Evolutionary conservation across 23 tunicate genomes (phyloP).

Genomic region (Trididemnum clinides): DNA sequence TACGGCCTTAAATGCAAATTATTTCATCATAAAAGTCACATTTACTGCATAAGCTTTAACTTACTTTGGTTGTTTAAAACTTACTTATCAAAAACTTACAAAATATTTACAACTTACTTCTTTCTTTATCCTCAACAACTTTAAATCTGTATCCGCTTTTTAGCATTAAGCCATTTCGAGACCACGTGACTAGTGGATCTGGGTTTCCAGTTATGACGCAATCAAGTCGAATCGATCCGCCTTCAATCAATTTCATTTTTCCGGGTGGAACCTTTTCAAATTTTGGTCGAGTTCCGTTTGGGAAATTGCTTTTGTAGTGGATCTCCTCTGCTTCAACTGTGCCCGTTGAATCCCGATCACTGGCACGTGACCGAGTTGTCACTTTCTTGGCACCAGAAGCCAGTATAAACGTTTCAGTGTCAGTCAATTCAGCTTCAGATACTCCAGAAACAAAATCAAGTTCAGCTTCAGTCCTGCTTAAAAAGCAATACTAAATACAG

Average conservation of each 20-base stretch:
- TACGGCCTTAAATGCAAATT: too few species aligned
- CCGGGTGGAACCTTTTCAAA: slow-evolving; percentile 57
- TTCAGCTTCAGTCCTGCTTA: slow-evolving; percentile 81
- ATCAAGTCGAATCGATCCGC: slow-evolving; percentile 60
- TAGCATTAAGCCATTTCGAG: slow-evolving; percentile 54
- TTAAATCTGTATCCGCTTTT: slow-evolving; percentile 71
- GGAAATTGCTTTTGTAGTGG: slow-evolving; percentile 21
- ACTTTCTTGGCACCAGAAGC: slow-evolving; percentile 17
- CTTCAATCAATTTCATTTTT: slow-evolving; percentile 75
- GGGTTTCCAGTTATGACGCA: slow-evolving; percentile 89
- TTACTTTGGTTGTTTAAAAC: too few species aligned
- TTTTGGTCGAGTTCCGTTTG: slow-evolving; percentile 48
- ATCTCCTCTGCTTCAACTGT: slow-evolving; percentile 68
- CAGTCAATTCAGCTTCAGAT: slow-evolving; percentile 89
- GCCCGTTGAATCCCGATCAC: neutral
- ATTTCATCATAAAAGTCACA: too few species aligned
- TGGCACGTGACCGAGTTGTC: neutral
- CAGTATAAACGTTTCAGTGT: slow-evolving; percentile 78
- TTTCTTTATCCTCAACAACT: slow-evolving; percentile 42
- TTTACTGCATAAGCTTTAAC: too few species aligned
- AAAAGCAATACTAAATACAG: too few species aligned
- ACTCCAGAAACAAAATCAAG: slow-evolving; percentile 90
- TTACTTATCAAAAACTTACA: too few species aligned
- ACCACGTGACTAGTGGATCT: slow-evolving; percentile 81
- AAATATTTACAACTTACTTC: too few species aligned